Evolutionary conservation across 2,113 vertebrate genomes (phyloP), one percentile per base, ranked within the genome.

Genomic region (Arvicanthis niloticus): DNA sequence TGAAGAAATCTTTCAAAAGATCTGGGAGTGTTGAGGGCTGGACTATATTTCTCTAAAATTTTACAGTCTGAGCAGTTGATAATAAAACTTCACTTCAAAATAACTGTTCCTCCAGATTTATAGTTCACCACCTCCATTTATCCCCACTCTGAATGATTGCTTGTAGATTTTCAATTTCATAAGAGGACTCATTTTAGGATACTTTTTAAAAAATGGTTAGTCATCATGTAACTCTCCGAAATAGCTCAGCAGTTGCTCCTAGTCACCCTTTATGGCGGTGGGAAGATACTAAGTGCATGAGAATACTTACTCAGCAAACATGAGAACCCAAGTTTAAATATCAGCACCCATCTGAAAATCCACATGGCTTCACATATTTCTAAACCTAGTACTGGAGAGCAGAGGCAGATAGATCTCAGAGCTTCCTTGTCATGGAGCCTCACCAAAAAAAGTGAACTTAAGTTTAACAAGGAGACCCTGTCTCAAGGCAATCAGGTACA

Each of bases 111-210:
- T 70, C 3, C 12, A 76, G 11, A 13, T 60, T 68, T 91, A 16
- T 91, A 72, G n/a, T 80, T 87, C 75, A 81, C 4, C 17, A 53
- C 24, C 26, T 76, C 73, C 5, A 53, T 53, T 51, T 80, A 26
- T 51, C 1, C 21, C 3, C 22, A 62, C 45, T 67, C 70, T 48
- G 17, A 48, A 88, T 77, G 60, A 42, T 26, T 62, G 37, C 0
- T 45, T 60, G 51, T 45, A 82, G 31, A 95, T 91, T 65, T 72
- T 84, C 51, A 84, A 34, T 93, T 88, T 95, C 29, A 88, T 82
- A 80, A 56, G 29, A 91, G 26, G 22, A 56, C 81, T 76, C 42
- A 84, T 76, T 93, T 7, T 72, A 91, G 31, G 40, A 56, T 82
- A 68, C 17, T 19, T 8, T 81, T 82, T 15, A 11, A 77, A 5